A percentile compares a stretch with the other conserved stretches of the same genome.
Conservation (phyloP, 2,113 vertebrate species). For the Microtus ochrogaster region DNA sequence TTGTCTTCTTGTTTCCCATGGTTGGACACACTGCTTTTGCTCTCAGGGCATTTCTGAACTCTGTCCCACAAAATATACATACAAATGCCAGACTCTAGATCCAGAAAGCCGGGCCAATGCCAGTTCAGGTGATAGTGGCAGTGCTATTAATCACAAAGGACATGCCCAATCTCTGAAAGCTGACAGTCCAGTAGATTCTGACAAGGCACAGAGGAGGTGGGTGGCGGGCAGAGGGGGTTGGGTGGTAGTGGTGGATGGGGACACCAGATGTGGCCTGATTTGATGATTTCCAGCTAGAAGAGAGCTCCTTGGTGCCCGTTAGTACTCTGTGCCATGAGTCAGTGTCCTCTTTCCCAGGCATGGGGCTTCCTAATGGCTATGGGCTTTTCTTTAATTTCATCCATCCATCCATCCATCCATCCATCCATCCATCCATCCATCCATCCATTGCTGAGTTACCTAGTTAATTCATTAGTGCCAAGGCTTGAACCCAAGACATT, state of each 20-base stretch:
- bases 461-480: not conserved
- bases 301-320: not conserved
- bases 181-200: not conserved
- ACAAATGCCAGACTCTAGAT: not conserved
- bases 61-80: not conserved
- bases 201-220: accelerated
- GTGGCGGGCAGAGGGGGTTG: too few relatives aligned
- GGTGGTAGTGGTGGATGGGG: not conserved
- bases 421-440: not conserved
- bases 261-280: not conserved
- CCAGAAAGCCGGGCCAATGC: not conserved
- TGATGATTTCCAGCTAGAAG: not conserved
- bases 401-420: not conserved
- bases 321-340: not conserved
- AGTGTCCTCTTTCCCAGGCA: not conserved
- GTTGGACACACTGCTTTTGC: not conserved
- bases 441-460: not conserved
- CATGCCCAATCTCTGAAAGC: not conserved
- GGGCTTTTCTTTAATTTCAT: not conserved
- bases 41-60: not conserved
- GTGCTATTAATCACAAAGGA: not conserved
- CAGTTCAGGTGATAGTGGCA: not conserved
- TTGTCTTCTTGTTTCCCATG: not conserved
- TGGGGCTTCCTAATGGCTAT: not conserved
- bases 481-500: not conserved